Conservation (phyloP, 2,888 invertebrate genomes). For the Oxyscelio sp. region DNA sequence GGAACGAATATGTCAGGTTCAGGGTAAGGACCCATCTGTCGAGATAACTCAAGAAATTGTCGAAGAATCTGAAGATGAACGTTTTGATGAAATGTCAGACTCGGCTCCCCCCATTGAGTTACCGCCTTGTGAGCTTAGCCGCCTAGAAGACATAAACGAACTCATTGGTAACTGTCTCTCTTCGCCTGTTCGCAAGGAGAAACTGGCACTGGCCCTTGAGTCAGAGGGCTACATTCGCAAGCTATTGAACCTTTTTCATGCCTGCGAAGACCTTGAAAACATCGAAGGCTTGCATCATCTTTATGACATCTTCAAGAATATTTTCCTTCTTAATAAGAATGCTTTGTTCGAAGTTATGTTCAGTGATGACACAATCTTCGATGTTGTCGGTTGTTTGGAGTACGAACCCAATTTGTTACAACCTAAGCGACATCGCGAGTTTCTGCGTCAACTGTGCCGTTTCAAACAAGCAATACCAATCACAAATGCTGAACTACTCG, state of each 20-base stretch:
- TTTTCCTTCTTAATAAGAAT: conserved; percentile 99
- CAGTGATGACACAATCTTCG: conserved; percentile 98
- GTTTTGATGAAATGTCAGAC: conserved; percentile 98
- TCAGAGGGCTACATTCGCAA: conserved; percentile 98
- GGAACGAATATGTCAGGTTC: conserved; percentile 99
- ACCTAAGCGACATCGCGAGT: conserved; percentile 98
- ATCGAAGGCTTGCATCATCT: conserved; percentile 97
- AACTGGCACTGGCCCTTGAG: conserved; percentile 97
- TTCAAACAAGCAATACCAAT: conserved; percentile 98
- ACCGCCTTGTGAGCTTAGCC: conserved; percentile 97
- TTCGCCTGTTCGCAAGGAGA: conserved; percentile 97
- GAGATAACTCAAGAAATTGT: conserved; percentile 99
- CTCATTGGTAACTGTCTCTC: conserved; percentile 96
- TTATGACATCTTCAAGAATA: conserved; percentile 99
- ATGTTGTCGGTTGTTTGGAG: conserved; percentile 99
- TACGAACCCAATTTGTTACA: conserved; percentile 97
- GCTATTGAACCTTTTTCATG: conserved; percentile 97
- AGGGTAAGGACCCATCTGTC: conserved; percentile 99
- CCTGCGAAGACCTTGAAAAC: conserved; percentile 99
- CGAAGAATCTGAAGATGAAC: conserved; percentile 98
- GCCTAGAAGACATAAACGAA: conserved; percentile 98
- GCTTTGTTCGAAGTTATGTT: conserved; percentile 99
- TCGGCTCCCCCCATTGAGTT: conserved; percentile 97
- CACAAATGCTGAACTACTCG: conserved; percentile 96
- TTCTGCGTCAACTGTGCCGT: conserved; percentile 96